Evolutionary conservation across 53 echinoderm and acorn worm genomes (phyloP), one percentile per base, ranked within the genome.

Genomic region (Paracentrotus lividus): DNA sequence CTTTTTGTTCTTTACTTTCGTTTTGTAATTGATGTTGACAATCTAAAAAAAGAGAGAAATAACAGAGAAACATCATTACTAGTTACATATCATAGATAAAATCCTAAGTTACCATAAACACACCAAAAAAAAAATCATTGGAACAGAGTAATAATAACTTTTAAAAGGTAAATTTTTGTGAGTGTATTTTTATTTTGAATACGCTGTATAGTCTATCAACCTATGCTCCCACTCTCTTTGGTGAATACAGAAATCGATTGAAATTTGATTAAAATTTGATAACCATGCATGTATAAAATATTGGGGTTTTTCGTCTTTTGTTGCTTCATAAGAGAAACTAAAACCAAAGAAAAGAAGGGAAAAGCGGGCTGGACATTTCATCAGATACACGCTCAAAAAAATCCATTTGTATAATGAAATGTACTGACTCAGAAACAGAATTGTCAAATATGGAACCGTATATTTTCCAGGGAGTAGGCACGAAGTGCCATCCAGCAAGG

Each of bases 231-330:
- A n/a, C n/a, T n/a, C n/a, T n/a, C n/a, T n/a, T n/a, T n/a, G n/a
- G n/a, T n/a, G n/a, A n/a, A n/a, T n/a, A n/a, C n/a, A 26, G 26
- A 27, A 47, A 18, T 47, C 26, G 47, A 81, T 47, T 45, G n/a
- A 47, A 81, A 81, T 81, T 77, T 81, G 45, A 72, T 81, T n/a
- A 81, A 81, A 47, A 45, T 47, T 81, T 81, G 47, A 81, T 81
- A 45, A 1, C 10, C 81, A 81, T 42, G 81, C 81, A 81, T 81
- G 44, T 81, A 24, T 81, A 47, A 81, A 47, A 81, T 9, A 81
- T 81, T 5, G 7, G 7, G 0, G n/a, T n/a, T 47, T 24, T 81
- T 26, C 14, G 8, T 57, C 13, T 33, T n/a, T 45, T 47, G 49
- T 77, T 21, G 10, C 42, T 47, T n/a, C 12, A 47, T 26, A 29